Evolutionary conservation across 2,113 vertebrate species (phyloP).

Genomic region (Etheostoma cragini): DNA sequence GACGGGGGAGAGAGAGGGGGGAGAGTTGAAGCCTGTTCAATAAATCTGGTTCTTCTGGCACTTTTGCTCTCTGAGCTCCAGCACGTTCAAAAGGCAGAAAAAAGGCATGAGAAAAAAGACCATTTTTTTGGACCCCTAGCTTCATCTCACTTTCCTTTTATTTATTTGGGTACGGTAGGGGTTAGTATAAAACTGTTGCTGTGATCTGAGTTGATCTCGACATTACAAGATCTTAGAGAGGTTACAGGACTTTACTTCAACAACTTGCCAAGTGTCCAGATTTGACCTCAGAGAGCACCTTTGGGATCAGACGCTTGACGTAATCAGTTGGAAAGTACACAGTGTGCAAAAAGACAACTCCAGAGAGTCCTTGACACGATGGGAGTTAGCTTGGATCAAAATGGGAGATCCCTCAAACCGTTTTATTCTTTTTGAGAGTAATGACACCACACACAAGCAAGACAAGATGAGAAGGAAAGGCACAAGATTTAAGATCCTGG

Average conservation of each 20-base stretch:
- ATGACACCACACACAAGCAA: not conserved
- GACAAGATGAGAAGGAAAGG: slow-evolving; percentile 4
- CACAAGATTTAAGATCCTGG: not conserved
- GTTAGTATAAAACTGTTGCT: not conserved
- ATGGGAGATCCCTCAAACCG: not conserved
- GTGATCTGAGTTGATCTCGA: not conserved
- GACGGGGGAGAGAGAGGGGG: not conserved
- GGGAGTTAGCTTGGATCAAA: slow-evolving; percentile 8
- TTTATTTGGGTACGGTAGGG: not conserved
- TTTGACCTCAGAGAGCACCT: slow-evolving; percentile 21
- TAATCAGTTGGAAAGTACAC: slow-evolving; percentile 30
- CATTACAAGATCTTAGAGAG: not conserved
- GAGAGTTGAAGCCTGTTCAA: slow-evolving; percentile 38
- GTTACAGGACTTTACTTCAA: slow-evolving; percentile 4
- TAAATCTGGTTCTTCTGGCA: slow-evolving; percentile 19
- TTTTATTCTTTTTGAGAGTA: not conserved
- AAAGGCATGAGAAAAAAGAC: not conserved
- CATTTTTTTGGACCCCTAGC: not conserved
- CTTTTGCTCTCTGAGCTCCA: not conserved
- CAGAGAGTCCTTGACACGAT: not conserved
- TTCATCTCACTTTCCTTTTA: not conserved
- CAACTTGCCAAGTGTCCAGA: slow-evolving; percentile 14
- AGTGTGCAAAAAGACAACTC: slow-evolving; percentile 25
- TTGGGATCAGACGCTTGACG: slow-evolving; percentile 34
- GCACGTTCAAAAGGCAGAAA: slow-evolving; percentile 18